These are phyloP conservation scores for Marronus borbonicus DNA, from an alignment of 2,888 invertebrate genomes.

Conservation along the genomic window DNA sequence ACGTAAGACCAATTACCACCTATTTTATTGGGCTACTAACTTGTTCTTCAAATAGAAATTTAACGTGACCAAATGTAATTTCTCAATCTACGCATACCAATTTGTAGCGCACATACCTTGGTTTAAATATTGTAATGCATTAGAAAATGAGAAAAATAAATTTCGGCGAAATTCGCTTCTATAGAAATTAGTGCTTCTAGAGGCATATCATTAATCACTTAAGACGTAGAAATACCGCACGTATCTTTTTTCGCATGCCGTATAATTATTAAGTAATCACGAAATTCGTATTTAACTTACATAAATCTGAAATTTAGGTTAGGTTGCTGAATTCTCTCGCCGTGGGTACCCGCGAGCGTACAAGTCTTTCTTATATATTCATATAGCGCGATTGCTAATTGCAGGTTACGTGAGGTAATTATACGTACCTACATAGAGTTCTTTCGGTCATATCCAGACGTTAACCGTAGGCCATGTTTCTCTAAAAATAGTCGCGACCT, in stretches of 20 bases:
- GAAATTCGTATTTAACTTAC: constrained; percentile 4
- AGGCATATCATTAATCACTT: not conserved
- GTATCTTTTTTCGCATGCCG: not conserved
- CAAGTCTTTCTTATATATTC: not conserved
- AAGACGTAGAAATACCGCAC: not conserved
- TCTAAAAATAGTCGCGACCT: constrained; percentile 26
- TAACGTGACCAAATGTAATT: not conserved
- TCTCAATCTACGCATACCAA: not conserved
- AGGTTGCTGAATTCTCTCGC: not conserved
- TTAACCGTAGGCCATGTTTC: constrained; percentile 8
- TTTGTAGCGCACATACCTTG: not conserved
- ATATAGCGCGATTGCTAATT: not conserved
- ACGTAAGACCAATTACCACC: constrained; percentile 5
- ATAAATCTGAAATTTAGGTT: constrained; percentile 18
- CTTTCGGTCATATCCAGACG: constrained; percentile 10
- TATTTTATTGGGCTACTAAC: not conserved
- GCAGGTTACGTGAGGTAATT: constrained; percentile 29
- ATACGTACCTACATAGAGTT: not conserved
- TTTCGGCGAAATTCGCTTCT: too few relatives aligned
- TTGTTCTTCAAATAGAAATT: constrained; percentile 1
- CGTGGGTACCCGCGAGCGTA: not conserved
- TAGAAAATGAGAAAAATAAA: too few relatives aligned
- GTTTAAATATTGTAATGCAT: too few relatives aligned
- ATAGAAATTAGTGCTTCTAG: not conserved
- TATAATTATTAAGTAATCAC: constrained; percentile 1